Base-by-base conservation (phyloP, 2,113 vertebrate genomes). In the Nesoenas mayeri region DNA sequence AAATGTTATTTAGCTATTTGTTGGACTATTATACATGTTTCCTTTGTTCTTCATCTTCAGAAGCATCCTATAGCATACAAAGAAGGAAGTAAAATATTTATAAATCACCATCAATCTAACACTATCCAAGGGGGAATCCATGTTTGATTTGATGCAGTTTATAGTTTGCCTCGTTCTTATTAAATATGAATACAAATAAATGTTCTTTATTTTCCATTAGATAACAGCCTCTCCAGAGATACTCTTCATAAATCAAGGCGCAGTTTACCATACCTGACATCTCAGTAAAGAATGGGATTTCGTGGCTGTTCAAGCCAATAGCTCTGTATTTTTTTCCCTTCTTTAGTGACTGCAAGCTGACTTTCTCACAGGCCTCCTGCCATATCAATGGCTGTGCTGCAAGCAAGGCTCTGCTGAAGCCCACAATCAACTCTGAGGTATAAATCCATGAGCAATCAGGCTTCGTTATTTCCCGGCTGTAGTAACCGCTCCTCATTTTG, bases 401-500 rank as follows among this genome's bases (percentile, higher is more conserved):
- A 92, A n/a, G 54, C 90, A 48, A 79, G 47, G 61, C 61, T 88
- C 62, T 71, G 42, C 78, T 60, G 69, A 73, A 85, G 51, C 19
- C 53, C 31, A 50, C 44, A 70, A 4, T 66, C 47, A 87, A 3
- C 58, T 56, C 5, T 8, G 14, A 57, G 18, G 15, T 65, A 21
- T 19, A 84, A 91, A 78, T 66, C 64, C n/a, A 36, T 14, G 8
- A 70, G 64, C 51, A 77, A 77, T 57, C 17, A 34, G 62, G 40
- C 21, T 90, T 72, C 0, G 0, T 48, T 87, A 42, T 11, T 28
- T 67, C 51, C 42, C 1, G 0, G 34, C 51, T 91, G 57, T 40
- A n/a, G 79, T 29, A 67, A 50, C 42, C 10, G 2, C 32, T 88
- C 16, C 79, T 75, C 42, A 69, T 38, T 34, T 36, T 82, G 42